Evolutionary conservation across 1,140 invertebrate species (phyloP).

Genomic region (Venturia canescens): DNA sequence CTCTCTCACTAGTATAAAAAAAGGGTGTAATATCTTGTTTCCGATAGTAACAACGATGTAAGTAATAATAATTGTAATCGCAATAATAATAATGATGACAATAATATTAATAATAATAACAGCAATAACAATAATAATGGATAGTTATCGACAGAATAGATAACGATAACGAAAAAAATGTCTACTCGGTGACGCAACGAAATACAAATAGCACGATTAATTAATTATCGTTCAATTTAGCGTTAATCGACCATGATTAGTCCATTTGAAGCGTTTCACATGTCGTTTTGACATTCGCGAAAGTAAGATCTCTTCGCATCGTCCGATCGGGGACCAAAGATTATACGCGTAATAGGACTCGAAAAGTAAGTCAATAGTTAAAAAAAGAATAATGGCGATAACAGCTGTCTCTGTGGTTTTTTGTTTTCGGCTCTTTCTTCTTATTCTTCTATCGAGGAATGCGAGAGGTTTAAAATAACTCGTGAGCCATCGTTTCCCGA

Average conservation of each 20-base stretch:
- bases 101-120: not conserved
- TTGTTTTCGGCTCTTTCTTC: not conserved
- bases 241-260: too few species aligned
- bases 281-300: too few species aligned
- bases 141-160: not conserved
- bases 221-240: too few species aligned
- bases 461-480: not conserved
- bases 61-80: too few species aligned
- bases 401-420: slow-evolving; percentile 10
- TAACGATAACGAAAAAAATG: slow-evolving; percentile 23
- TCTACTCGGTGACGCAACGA: too few species aligned
- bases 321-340: not conserved
- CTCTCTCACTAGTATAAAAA: too few species aligned
- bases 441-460: not conserved
- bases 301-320: too few species aligned
- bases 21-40: too few species aligned
- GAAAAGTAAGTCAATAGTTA: not conserved
- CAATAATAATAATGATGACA: not conserved
- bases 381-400: not conserved
- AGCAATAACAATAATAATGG: not conserved
- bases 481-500: not conserved
- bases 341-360: not conserved
- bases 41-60: too few species aligned
- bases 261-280: too few species aligned
- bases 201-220: too few species aligned